phyloP scores from a whole-genome alignment of 2,113 vertebrate genomes.

The Craseonycteris thonglongyai region DNA sequence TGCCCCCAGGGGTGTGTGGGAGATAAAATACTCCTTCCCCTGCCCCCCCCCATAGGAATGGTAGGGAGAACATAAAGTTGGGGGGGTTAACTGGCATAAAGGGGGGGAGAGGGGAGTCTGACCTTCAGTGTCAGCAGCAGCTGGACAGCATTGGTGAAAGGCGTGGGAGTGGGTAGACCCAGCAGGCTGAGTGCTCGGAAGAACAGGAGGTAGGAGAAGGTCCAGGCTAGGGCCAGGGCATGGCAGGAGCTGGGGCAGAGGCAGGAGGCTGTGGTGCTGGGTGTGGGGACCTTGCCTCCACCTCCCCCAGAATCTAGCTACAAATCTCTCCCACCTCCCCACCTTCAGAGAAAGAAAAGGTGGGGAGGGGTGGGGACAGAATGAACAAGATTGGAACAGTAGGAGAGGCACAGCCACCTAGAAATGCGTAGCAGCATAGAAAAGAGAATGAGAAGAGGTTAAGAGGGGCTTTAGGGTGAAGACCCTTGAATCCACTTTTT shows the following conservation, averaged over 20 bases:
- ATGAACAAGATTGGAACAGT: background rate
- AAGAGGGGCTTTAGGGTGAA: background rate
- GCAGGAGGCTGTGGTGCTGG: background rate
- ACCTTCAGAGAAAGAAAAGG: background rate
- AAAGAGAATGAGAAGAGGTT: background rate
- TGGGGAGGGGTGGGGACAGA: background rate
- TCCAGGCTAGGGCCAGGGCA: conserved; percentile 85
- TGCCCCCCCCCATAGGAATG: background rate
- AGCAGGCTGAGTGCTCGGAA: conserved; percentile 84
- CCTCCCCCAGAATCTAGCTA: background rate
- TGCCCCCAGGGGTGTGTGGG: background rate
- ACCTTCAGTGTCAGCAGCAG: conserved; percentile 92
- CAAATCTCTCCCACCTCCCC: background rate
- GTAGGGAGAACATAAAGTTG: too few species aligned
- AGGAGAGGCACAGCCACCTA: background rate
- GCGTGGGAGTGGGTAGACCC: conserved; percentile 83
- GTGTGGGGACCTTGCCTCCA: background rate
- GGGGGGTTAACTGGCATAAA: too few species aligned
- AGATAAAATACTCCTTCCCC: background rate
- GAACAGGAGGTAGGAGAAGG: conserved; percentile 91
- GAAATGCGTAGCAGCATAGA: background rate
- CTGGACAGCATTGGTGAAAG: conserved; percentile 90
- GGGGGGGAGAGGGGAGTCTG: background rate
- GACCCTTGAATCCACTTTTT: background rate
- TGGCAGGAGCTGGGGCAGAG: conserved; percentile 82